phyloP scores from a whole-genome alignment of 2,888 invertebrate species.

The Calephelis perditalis region DNA sequence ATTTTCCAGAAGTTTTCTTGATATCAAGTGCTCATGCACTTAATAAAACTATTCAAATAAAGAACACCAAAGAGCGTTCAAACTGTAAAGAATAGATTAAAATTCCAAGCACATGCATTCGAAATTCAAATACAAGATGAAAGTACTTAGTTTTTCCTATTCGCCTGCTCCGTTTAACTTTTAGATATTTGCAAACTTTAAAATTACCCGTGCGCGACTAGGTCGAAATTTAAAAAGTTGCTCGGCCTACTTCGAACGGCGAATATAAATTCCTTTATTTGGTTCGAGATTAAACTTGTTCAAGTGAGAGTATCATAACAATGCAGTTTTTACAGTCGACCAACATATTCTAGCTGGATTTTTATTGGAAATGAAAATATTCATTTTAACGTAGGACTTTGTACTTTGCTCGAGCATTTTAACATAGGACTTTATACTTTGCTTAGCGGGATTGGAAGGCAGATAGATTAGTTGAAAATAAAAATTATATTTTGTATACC shows the following conservation, averaged over 20 bases:
- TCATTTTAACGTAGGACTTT: no score
- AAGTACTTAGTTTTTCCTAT: slow-evolving; percentile 7
- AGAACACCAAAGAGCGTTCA: neutral
- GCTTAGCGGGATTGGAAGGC: no score
- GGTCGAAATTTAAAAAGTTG: slow-evolving; percentile 22
- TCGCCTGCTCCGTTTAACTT: slow-evolving; percentile 7
- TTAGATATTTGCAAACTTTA: slow-evolving; percentile 15
- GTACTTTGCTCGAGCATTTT: no score
- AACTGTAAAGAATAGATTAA: neutral
- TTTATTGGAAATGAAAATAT: neutral
- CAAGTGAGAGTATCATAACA: neutral
- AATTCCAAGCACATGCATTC: slow-evolving; percentile 1
- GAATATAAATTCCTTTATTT: slow-evolving; percentile 15
- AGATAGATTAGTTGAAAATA: no score
- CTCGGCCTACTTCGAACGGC: slow-evolving; percentile 12
- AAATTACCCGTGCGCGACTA: slow-evolving; percentile 16
- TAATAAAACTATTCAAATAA: neutral
- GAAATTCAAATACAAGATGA: slow-evolving; percentile 9
- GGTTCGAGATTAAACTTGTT: neutral
- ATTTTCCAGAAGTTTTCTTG: no score
- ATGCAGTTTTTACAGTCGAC: neutral
- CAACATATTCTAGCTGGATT: neutral
- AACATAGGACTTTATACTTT: no score
- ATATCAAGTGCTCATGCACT: neutral
- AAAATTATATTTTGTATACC: no score